Base-by-base conservation (phyloP, 2,888 invertebrate genomes). In the Altica lythri region DNA sequence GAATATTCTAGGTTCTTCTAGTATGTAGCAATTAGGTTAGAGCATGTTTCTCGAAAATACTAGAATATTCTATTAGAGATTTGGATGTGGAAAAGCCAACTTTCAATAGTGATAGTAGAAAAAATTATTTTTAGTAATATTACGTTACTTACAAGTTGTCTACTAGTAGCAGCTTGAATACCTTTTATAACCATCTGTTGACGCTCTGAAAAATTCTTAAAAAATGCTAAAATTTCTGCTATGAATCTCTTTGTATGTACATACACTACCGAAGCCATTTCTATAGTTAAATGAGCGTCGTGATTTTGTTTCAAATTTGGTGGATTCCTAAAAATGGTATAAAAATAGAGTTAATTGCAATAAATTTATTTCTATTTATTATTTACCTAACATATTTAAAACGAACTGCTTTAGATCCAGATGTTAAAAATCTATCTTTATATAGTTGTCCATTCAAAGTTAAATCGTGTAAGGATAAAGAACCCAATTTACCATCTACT, bases 231-330 rank as follows among this genome's bases (percentile, higher is more conserved):
- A 50, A 95, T 79, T 75, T 95, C 95, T 13, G 87, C 85, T 44
- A 95, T 85, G 79, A 97, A 98, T 47, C 95, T 83, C 71, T 94
- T 92, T 0, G 96, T 95, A 77, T 97, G 95, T 45, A 95, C 89
- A 75, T 95, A 95, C 67, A 90, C 85, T 1, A 96, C 90, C 0
- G 96, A 93, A 0, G 92, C 88, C 91, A 95, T 92, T 68, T 88
- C 85, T 19, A 96, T 74, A 57, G 82, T 82, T 40, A 95, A 77
- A 56, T 84, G 83, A 1, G 86, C 82, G 64, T 93, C 91, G 71
- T 83, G 86, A 64, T 81, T 76, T 29, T 65, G 62, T 14, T 57
- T 49, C 14, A 52, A 55, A 35, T 62, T 52, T 6, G 78, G 67
- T 8, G 82, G 76, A 71, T 79, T 78, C 56, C 80, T 80, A 32